Percentiles rank a stretch among this genome's conserved stretches.
Evolutionary conservation across 1,140 invertebrate species (phyloP).

Genomic region (Drosophila navojoa): DNA sequence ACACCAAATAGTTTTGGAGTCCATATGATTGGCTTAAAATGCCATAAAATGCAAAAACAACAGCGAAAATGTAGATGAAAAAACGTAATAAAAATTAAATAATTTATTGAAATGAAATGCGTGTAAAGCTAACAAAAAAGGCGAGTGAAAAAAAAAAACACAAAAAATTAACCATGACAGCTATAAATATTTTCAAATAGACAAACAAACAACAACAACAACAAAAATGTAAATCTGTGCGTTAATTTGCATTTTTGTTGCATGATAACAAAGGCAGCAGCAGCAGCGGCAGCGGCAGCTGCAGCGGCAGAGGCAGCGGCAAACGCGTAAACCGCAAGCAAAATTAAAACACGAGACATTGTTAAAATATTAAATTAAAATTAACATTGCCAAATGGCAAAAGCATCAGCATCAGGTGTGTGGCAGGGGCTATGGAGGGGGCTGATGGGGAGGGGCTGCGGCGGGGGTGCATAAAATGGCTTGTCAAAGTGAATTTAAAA

Average conservation of each 20-base stretch:
- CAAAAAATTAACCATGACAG: constrained; percentile 58
- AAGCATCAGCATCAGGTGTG: neutral
- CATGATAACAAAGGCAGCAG: constrained; percentile 61
- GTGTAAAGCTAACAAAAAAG: constrained; percentile 49
- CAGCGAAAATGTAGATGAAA: constrained; percentile 11
- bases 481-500: constrained; percentile 83
- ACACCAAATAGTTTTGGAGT: constrained; percentile 29
- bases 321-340: constrained; percentile 65
- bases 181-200: constrained; percentile 76
- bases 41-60: constrained; percentile 26
- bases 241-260: constrained; percentile 81
- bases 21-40: constrained; percentile 43
- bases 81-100: constrained; percentile 54
- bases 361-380: constrained; percentile 83
- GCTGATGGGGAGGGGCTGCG: too few relatives aligned
- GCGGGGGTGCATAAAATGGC: constrained; percentile 46
- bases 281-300: neutral
- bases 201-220: constrained; percentile 25
- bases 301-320: constrained; percentile 39
- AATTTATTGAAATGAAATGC: constrained; percentile 74
- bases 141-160: constrained; percentile 14
- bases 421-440: too few relatives aligned
- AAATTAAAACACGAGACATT: constrained; percentile 77
- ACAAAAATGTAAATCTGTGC: constrained; percentile 72
- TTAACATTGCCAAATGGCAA: constrained; percentile 61